Evolutionary conservation across 1,140 invertebrate species (phyloP).

Genomic region (Eurytemora carolleeae): DNA sequence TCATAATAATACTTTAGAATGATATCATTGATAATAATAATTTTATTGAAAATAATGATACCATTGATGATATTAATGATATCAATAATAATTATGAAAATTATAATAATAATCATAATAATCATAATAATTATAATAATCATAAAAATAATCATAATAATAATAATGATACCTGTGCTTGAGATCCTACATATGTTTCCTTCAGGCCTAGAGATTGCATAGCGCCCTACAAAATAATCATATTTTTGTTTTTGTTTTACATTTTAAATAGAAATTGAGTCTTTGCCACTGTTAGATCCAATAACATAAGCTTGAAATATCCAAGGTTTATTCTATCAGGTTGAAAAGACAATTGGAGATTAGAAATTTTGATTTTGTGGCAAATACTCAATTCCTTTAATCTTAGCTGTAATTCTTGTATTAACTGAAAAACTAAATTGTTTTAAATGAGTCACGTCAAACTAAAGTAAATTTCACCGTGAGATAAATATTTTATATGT

Average conservation of each 20-base stretch:
- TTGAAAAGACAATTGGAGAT: background rate
- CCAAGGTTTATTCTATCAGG: background rate
- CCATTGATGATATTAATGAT: no score
- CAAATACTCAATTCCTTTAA: background rate
- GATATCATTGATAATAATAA: no score
- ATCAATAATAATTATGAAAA: no score
- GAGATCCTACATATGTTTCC: constrained; percentile 7
- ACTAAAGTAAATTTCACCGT: no score
- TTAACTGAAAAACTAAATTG: background rate
- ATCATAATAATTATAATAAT: background rate
- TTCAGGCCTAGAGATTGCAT: constrained; percentile 11
- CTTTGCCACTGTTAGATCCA: no score
- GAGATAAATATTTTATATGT: no score
- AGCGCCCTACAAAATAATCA: constrained; percentile 5
- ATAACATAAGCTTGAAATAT: background rate
- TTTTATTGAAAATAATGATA: no score
- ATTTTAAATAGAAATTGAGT: no score
- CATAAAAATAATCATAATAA: background rate
- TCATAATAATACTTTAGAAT: no score
- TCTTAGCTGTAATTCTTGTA: background rate
- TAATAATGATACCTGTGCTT: constrained; percentile 1
- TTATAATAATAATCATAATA: background rate
- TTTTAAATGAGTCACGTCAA: no score
- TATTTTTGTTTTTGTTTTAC: background rate
- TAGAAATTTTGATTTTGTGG: background rate